phyloP scores from a whole-genome alignment of 2,113 vertebrate species.

The Brachyhypopomus gauderio region DNA sequence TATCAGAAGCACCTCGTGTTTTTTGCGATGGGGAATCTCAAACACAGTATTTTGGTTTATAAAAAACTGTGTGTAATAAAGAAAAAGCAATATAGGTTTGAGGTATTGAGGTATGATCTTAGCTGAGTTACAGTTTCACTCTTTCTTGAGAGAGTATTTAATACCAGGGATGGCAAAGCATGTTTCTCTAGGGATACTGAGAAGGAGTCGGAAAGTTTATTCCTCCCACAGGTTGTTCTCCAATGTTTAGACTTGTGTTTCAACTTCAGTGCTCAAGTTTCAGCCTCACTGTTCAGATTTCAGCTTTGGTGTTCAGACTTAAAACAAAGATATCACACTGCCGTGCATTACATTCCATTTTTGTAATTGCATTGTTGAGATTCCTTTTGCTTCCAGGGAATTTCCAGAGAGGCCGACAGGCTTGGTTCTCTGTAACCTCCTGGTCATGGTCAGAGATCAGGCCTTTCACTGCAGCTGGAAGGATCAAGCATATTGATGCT shows the following conservation, averaged over 20 bases:
- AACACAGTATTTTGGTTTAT: background rate
- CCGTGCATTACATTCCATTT: slow-evolving; percentile 43
- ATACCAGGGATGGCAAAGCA: background rate
- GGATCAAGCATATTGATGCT: background rate
- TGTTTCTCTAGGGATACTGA: slow-evolving; percentile 1
- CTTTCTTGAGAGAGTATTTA: background rate
- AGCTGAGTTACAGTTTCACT: background rate
- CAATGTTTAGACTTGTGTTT: background rate
- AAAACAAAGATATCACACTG: slow-evolving; percentile 32
- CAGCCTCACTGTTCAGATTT: slow-evolving; percentile 15
- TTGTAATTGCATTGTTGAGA: slow-evolving; percentile 48
- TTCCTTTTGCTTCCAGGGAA: slow-evolving; percentile 46
- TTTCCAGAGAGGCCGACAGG: slow-evolving; percentile 40
- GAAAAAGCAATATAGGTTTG: background rate
- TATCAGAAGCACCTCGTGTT: background rate
- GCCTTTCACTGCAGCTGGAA: background rate
- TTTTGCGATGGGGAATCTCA: background rate
- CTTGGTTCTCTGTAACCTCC: background rate
- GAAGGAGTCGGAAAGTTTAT: background rate
- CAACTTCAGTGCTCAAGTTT: slow-evolving; percentile 12
- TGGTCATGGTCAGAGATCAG: background rate
- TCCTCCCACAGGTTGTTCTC: background rate
- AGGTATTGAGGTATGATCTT: background rate
- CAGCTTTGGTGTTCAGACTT: slow-evolving; percentile 9
- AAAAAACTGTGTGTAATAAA: background rate